A percentile compares a stretch with the other conserved stretches of the same genome.
Evolutionary conservation across 2,888 invertebrate genomes (phyloP).

Genomic region (Caenorhabditis panamensis): DNA sequence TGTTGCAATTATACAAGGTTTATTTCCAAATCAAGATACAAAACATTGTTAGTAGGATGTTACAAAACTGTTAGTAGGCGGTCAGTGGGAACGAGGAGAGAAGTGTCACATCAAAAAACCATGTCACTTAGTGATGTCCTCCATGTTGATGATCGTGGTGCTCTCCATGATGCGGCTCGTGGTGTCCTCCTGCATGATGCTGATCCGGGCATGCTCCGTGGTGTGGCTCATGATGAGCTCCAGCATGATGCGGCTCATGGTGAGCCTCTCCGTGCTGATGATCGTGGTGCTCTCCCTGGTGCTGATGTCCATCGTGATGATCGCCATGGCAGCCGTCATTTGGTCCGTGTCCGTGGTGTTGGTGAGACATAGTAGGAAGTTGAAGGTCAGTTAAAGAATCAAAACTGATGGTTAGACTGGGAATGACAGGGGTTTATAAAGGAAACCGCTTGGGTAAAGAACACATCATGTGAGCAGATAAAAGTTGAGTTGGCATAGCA

Average conservation of each 20-base stretch:
- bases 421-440: slow-evolving; percentile 35
- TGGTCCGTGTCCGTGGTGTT: slow-evolving; percentile 40
- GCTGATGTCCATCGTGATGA: slow-evolving; percentile 34
- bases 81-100: background rate
- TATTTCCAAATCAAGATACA: too few relatives aligned
- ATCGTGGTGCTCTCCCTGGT: slow-evolving; percentile 33
- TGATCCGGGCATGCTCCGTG: slow-evolving; percentile 9
- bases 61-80: background rate
- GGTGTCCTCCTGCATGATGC: slow-evolving; percentile 44
- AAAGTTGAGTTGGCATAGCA: slow-evolving; percentile 53
- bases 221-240: slow-evolving; percentile 32
- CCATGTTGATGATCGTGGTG: slow-evolving; percentile 36
- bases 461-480: slow-evolving; percentile 45
- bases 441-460: slow-evolving; percentile 33
- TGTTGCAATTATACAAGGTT: too few relatives aligned
- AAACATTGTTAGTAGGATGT: slow-evolving; percentile 6
- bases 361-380: slow-evolving; percentile 55
- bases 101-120: background rate
- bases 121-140: slow-evolving; percentile 22
- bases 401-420: too few relatives aligned
- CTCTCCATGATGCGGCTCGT: slow-evolving; percentile 25
- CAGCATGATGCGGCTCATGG: slow-evolving; percentile 9
- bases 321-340: slow-evolving; percentile 29
- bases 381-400: background rate
- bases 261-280: slow-evolving; percentile 8